phyloP scores from a whole-genome alignment of 2,888 invertebrate species.

The Leptopilina myrica region DNA sequence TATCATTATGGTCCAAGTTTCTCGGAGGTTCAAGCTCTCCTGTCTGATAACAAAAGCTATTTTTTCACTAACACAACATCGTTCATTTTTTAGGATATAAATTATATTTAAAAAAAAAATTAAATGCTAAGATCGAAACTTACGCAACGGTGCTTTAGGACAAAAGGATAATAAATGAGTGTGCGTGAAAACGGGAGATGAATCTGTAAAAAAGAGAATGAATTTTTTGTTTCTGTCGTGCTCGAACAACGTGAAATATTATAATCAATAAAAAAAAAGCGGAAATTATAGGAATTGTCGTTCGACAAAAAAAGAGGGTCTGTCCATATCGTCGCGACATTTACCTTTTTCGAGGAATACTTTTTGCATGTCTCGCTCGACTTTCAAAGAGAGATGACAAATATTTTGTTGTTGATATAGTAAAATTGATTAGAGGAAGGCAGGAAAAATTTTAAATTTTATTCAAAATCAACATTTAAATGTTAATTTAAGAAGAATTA shows the following conservation, averaged over 20 bases:
- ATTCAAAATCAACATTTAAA: not conserved
- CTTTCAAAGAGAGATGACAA: slow-evolving; percentile 13
- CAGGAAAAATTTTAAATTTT: not conserved
- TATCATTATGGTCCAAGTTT: slow-evolving; percentile 68
- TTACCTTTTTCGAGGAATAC: not conserved
- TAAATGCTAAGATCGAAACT: slow-evolving; percentile 14
- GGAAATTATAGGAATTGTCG: slow-evolving; percentile 21
- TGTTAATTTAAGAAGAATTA: not conserved
- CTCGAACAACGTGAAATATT: not conserved
- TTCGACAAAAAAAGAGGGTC: not conserved
- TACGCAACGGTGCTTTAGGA: slow-evolving; percentile 16
- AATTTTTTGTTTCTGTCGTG: slow-evolving; percentile 3
- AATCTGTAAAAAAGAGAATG: slow-evolving; percentile 16
- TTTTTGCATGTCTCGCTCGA: slow-evolving; percentile 6
- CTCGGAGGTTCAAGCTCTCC: slow-evolving; percentile 71
- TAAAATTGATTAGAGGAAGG: slow-evolving; percentile 23
- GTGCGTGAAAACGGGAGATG: not conserved
- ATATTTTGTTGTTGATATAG: slow-evolving; percentile 17
- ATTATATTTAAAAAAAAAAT: not conserved
- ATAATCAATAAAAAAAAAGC: not conserved
- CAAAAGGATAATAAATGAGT: slow-evolving; percentile 6
- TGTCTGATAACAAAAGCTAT: slow-evolving; percentile 59
- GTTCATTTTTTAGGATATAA: slow-evolving; percentile 29
- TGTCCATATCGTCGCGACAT: slow-evolving; percentile 31
- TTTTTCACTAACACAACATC: slow-evolving; percentile 35